Percentiles rank a stretch among this genome's conserved stretches.
Conservation (phyloP, 2,113 vertebrate species). For the Marmota monax region DNA sequence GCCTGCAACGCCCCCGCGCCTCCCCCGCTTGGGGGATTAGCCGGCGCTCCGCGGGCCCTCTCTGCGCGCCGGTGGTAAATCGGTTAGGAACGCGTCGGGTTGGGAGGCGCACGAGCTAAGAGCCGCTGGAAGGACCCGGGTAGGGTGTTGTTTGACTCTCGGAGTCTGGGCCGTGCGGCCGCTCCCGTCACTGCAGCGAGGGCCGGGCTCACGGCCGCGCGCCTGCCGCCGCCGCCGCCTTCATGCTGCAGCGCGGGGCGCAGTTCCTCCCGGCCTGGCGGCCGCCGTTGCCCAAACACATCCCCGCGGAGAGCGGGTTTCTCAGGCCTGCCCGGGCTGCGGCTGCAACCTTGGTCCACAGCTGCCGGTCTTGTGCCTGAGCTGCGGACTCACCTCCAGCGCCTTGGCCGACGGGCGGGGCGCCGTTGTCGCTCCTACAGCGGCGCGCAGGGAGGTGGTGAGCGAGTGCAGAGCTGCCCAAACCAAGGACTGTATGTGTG, state of each 20-base stretch:
- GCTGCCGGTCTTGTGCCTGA: not conserved
- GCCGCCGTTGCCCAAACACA: not conserved
- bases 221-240: conserved; percentile 68
- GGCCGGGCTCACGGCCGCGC: conserved; percentile 74
- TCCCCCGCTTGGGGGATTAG: not conserved
- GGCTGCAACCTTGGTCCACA: not conserved
- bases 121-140: not conserved
- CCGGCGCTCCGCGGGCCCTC: not conserved
- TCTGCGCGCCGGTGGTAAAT: not conserved
- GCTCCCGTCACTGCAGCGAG: conserved; percentile 70
- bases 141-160: conserved; percentile 29
- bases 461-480: conserved; percentile 56
- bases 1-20: conserved; percentile 68
- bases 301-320: not conserved
- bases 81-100: not conserved
- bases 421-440: conserved; percentile 36
- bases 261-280: not conserved
- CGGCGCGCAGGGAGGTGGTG: conserved; percentile 38
- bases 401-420: conserved; percentile 26
- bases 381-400: not conserved
- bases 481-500: not conserved
- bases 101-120: not conserved
- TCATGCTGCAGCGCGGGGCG: conserved; percentile 70
- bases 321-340: accelerated
- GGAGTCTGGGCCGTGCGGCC: conserved; percentile 7